Evolutionary conservation across 2,797 vertebrate genomes (phyloP).

Genomic region (Brachyalestes nurse): DNA sequence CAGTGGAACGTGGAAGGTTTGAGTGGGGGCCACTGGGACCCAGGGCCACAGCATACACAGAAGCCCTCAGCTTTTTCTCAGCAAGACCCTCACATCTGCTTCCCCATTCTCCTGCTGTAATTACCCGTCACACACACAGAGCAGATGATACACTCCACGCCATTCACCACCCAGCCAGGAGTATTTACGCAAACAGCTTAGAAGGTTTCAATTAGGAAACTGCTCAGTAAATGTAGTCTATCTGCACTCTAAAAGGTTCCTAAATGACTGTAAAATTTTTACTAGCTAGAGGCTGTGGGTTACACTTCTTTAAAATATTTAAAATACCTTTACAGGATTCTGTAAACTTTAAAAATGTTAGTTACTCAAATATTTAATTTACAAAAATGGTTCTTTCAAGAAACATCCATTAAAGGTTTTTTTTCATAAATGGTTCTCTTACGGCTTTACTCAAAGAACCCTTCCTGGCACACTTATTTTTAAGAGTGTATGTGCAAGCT

Average conservation of each 20-base stretch:
- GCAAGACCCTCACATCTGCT: conserved; percentile 81
- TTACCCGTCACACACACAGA: conserved; percentile 77
- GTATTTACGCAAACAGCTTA: conserved; percentile 45
- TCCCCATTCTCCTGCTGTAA: conserved; percentile 77
- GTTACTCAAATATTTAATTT: no score
- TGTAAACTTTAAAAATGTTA: no score
- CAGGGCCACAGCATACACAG: conserved; percentile 44
- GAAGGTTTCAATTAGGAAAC: conserved; percentile 32
- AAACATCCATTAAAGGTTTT: no score
- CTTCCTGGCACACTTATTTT: no score
- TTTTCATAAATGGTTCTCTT: no score
- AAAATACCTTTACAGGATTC: no score
- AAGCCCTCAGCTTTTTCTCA: conserved; percentile 65
- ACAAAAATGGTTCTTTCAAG: no score
- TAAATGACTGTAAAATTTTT: neutral
- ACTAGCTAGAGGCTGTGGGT: neutral
- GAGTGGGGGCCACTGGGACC: conserved; percentile 70
- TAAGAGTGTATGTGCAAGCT: neutral
- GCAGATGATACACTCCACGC: conserved; percentile 71
- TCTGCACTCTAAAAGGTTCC: neutral
- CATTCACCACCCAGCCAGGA: conserved; percentile 41
- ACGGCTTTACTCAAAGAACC: no score
- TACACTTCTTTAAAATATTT: no score
- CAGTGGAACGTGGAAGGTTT: conserved; percentile 67
- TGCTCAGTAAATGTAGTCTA: conserved; percentile 11